Conservation (phyloP, 2,888 invertebrate species). For the Euproctis similis region DNA sequence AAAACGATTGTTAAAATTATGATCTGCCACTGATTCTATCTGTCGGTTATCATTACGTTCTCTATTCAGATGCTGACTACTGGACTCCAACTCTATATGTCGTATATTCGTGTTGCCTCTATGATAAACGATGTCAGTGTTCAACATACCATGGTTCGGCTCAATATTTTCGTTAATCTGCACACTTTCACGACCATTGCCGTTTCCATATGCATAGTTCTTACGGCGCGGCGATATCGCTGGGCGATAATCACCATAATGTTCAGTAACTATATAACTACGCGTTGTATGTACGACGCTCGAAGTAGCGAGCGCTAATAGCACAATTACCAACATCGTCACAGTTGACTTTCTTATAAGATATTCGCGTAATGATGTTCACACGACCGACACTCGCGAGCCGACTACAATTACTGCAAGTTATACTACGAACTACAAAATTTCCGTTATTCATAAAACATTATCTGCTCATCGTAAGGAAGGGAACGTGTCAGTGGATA, state of each 20-base stretch:
- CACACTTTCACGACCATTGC: constrained; percentile 7
- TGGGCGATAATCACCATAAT: constrained; percentile 6
- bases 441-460: constrained; percentile 5
- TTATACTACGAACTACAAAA: background rate
- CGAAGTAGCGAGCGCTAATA: constrained; percentile 6
- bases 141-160: constrained; percentile 3
- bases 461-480: constrained; percentile 3
- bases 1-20: background rate
- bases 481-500: constrained; percentile 1
- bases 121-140: constrained; percentile 4
- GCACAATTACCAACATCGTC: constrained; percentile 13
- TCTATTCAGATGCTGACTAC: constrained; percentile 3
- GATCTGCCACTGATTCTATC: constrained; percentile 2
- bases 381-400: constrained; percentile 1
- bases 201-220: background rate
- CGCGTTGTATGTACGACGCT: constrained; percentile 10
- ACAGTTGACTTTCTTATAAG: background rate
- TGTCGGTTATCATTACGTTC: constrained; percentile 5
- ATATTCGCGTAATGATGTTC: background rate
- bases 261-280: constrained; percentile 3
- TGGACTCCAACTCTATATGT: constrained; percentile 3
- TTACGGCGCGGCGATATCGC: background rate
- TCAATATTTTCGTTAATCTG: constrained; percentile 6
- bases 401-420: constrained; percentile 2
- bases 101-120: background rate